These are phyloP conservation scores for Pachymerium ferrugineum DNA, from an alignment of 2,888 invertebrate genomes.

Conservation along the genomic window DNA sequence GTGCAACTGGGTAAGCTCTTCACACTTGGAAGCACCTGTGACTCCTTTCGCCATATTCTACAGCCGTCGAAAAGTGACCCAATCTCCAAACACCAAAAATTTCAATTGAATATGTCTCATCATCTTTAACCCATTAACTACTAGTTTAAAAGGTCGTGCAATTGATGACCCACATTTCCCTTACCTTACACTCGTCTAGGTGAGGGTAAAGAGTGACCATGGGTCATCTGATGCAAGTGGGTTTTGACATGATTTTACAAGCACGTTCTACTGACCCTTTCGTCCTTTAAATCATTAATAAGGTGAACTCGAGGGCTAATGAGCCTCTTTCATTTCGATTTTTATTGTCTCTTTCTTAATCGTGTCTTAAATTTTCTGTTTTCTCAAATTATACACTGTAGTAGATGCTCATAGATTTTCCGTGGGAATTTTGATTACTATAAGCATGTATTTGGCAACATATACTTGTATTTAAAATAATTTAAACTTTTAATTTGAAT, in stretches of 20 bases:
- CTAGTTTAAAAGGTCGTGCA: slow-evolving; percentile 20
- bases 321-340: background rate
- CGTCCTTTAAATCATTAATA: slow-evolving; percentile 15
- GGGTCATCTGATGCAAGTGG: slow-evolving; percentile 16
- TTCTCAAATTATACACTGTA: too few species aligned
- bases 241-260: slow-evolving; percentile 22
- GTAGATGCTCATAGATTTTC: too few species aligned
- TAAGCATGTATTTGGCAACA: too few species aligned
- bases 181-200: background rate
- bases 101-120: slow-evolving; percentile 13
- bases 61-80: too few species aligned
- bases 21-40: slow-evolving; percentile 15
- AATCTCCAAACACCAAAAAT: background rate
- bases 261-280: background rate
- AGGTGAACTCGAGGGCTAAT: background rate
- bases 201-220: background rate
- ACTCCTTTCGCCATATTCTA: background rate
- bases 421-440: too few species aligned
- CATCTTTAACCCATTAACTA: slow-evolving; percentile 25
- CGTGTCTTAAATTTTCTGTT: too few species aligned
- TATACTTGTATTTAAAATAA: too few species aligned
- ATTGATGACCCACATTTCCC: background rate
- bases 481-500: too few species aligned
- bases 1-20: slow-evolving; percentile 14
- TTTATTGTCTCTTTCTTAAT: too few species aligned